phyloP scores from a whole-genome alignment of 1,140 invertebrate genomes.

The Heliconius hermathena region DNA sequence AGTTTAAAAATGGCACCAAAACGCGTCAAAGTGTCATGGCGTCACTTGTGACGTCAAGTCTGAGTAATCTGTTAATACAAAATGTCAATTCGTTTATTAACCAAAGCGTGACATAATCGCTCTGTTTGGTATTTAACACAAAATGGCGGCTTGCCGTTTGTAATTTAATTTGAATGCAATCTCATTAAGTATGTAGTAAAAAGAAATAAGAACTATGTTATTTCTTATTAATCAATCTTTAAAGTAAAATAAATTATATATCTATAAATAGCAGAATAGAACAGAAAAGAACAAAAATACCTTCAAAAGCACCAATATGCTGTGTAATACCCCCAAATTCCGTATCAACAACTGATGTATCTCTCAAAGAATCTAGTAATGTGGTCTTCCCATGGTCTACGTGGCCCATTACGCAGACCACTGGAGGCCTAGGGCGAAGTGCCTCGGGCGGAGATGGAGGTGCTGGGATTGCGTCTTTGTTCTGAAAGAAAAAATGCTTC shows the following conservation, averaged over 20 bases:
- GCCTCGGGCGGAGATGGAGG: constrained; percentile 84
- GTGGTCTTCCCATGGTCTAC: constrained; percentile 99
- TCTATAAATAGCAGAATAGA: not conserved
- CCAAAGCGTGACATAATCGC: no score
- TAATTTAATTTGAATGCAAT: no score
- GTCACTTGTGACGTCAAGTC: no score
- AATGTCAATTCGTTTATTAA: no score
- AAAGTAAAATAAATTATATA: not conserved
- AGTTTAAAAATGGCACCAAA: no score
- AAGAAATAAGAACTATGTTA: no score
- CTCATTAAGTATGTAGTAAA: no score
- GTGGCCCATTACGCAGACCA: constrained; percentile 99
- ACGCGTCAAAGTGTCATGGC: no score
- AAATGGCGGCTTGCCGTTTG: no score
- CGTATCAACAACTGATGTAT: constrained; percentile 91
- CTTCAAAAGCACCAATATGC: constrained; percentile 99
- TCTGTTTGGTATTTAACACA: no score
- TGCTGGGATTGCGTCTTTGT: constrained; percentile 80
- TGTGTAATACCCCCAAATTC: constrained; percentile 99
- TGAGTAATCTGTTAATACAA: no score
- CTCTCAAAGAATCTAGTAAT: constrained; percentile 93
- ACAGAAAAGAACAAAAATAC: constrained; percentile 56
- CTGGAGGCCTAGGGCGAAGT: constrained; percentile 89
- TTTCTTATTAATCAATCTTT: no score
- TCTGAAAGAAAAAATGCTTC: constrained; percentile 37